Evolutionary conservation across 1,140 invertebrate genomes (phyloP), one percentile per base, ranked within the genome.

Genomic region (Drosophila sp.): DNA sequence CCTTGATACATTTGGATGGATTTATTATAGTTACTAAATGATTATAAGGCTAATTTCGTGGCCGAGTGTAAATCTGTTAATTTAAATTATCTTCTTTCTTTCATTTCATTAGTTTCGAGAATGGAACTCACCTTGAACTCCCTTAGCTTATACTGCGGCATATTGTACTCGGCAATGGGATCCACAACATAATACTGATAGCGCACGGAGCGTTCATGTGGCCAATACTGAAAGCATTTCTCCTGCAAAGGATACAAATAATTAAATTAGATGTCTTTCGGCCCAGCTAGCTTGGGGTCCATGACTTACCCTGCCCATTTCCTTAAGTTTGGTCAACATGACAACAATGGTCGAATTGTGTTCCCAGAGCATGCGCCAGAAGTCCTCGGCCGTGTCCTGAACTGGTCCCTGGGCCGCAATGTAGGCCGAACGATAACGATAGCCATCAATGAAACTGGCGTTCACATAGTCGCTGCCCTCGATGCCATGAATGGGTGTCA

Each of bases 361-460:
- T 92, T 99, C 98, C 99, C 99, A 99, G n/a, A 99, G 93, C 98
- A 99, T 99, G 72, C 99, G 94, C 99, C 99, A 99, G 85, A 99
- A 98, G 91, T 99, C 99, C 80, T 99, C 98, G 0, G 97, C 97
- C 0, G 99, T 99, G 79, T 99, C 97, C 29, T 95, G 95, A 11
- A 99, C 93, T 0, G 99, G 99, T 7, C 98, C 98, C 93, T 99
- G 99, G 4, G 99, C 99, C 0, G 99, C 99, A 70, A 99, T 98
- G 89, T 99, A 99, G 2, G 98, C 98, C 67, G 95, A 96, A 25
- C 97, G 95, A 93, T 98, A 98, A 40, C 95, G 94, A 92, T 98
- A 98, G 0, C 97, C 98, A 93, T 99, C 99, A 66, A 99, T 97
- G 90, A 99, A 98, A 89, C 97, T 99, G 29, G 98, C 99, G 93